phyloP scores from a whole-genome alignment of 2,888 invertebrate species.

The Spilarctia lutea region DNA sequence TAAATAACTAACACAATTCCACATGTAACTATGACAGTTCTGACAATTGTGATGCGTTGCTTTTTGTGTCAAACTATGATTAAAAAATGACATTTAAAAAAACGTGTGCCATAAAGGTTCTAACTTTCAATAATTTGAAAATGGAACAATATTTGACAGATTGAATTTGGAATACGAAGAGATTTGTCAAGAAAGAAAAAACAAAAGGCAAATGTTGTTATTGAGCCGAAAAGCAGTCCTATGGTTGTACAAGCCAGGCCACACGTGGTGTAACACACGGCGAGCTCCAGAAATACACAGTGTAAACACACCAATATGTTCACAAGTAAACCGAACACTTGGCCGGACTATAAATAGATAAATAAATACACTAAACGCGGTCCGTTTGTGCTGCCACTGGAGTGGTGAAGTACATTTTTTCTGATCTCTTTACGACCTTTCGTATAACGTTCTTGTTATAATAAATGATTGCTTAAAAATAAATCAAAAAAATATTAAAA shows the following conservation, averaged over 20 bases:
- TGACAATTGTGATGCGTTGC: not conserved
- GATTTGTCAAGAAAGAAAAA: conserved; percentile 43
- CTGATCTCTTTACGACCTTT: conserved; percentile 48
- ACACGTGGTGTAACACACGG: conserved; percentile 79
- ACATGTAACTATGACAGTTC: not conserved
- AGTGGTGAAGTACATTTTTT: conserved; percentile 49
- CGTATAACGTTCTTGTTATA: conserved; percentile 39
- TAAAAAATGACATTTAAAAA: not conserved
- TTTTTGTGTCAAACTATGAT: not conserved
- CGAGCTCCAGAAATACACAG: conserved; percentile 79
- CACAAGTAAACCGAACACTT: conserved; percentile 79
- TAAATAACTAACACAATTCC: not conserved
- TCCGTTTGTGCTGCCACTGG: conserved; percentile 50
- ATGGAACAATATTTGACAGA: not conserved
- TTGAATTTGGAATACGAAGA: not conserved
- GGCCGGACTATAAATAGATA: conserved; percentile 79
- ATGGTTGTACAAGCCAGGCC: conserved; percentile 55
- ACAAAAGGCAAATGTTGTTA: conserved; percentile 54
- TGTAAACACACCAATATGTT: conserved; percentile 81
- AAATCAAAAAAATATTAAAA: too few relatives aligned
- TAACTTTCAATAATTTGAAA: not conserved
- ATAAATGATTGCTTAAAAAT: not conserved
- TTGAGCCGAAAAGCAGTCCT: conserved; percentile 46
- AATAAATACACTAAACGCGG: conserved; percentile 67
- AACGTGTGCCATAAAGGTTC: not conserved